Evolutionary conservation across 2,113 vertebrate genomes (phyloP).

Genomic region (Cottus gobio): DNA sequence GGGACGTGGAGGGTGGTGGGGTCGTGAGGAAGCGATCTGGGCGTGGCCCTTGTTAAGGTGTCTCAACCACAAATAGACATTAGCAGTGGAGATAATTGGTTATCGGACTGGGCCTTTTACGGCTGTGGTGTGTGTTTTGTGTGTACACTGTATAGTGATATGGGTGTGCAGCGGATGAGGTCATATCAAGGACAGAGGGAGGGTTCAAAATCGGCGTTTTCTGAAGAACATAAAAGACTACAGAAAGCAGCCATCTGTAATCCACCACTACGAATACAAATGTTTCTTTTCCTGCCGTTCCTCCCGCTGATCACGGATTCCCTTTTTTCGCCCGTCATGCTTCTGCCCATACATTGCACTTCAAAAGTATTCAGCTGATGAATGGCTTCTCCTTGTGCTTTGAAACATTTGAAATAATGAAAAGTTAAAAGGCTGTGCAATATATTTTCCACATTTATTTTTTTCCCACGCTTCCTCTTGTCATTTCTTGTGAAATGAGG

Average conservation of each 20-base stretch:
- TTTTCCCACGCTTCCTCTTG: background rate
- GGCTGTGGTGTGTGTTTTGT: background rate
- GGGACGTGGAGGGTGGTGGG: conserved; percentile 27
- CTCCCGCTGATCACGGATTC: conserved; percentile 31
- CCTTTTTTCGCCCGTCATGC: conserved; percentile 2
- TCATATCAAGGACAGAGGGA: conserved; percentile 27
- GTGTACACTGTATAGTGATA: background rate
- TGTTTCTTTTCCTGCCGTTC: background rate
- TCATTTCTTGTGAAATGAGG: conserved; percentile 35
- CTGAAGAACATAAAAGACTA: conserved; percentile 17
- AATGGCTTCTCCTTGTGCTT: conserved; percentile 15
- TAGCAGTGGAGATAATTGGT: conserved; percentile 36
- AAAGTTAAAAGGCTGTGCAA: conserved; percentile 18
- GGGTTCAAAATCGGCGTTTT: background rate
- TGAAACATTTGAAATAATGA: conserved; percentile 35
- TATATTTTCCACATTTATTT: background rate
- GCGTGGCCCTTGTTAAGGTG: conserved; percentile 20
- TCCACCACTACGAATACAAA: conserved; percentile 12
- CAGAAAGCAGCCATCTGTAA: background rate
- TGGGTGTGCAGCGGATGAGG: background rate
- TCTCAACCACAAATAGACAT: conserved; percentile 19
- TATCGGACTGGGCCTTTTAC: conserved; percentile 6
- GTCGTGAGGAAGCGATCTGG: background rate
- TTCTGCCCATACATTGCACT: background rate
- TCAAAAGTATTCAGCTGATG: conserved; percentile 30